Evolutionary conservation across 2,797 vertebrate species (phyloP), one percentile per base, ranked within the genome.

Genomic region (Gymnocypris eckloni): DNA sequence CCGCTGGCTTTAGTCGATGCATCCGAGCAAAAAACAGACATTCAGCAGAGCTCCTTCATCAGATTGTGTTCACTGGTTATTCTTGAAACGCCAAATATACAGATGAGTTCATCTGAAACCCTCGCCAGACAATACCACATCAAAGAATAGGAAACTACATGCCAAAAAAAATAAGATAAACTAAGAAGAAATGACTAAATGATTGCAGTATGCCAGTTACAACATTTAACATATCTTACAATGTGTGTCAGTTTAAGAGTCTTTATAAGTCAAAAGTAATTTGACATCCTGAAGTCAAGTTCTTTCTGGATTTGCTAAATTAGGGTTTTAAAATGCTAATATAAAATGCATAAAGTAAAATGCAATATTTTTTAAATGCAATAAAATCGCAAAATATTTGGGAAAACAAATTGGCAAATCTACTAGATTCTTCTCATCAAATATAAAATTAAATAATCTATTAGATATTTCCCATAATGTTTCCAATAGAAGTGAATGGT

Each of bases 121-220:
- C 9, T 61, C 6, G 5, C 33, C 48, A 48, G 25, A 86, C 83
- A 83, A 89, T 80, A 64, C 69, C 71, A 86, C 71, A 52, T 81
- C 52, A 84, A 78, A 86, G 43, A 64, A 81, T 11, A 39, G 37
- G 28, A 76, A 22, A 77, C 20, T n/a, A 81, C 59, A 54, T 6
- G 48, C 66, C 66, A 25, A 56, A 22, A 22, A 56, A 43, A 33
- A 20, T 28, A 28, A 52, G 4, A 48, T 59, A 61, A 59, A 76
- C 28, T 61, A 84, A 25, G 15, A 25, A n/a, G 41, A 9, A 52
- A 77, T 5, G 66, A 69, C 15, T 20, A 37, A 77, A 52, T 39
- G 12, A 18, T 33, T 22, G 28, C 8, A 54, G 28, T 37, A 37
- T 54, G 54, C 20, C 9, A 54, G 16, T 11, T 20, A 18, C n/a